Percentiles rank a stretch among this genome's conserved stretches.
These are phyloP conservation scores for Abrostola tripartita DNA, from an alignment of 2,888 invertebrate genomes.

Conservation along the genomic window DNA sequence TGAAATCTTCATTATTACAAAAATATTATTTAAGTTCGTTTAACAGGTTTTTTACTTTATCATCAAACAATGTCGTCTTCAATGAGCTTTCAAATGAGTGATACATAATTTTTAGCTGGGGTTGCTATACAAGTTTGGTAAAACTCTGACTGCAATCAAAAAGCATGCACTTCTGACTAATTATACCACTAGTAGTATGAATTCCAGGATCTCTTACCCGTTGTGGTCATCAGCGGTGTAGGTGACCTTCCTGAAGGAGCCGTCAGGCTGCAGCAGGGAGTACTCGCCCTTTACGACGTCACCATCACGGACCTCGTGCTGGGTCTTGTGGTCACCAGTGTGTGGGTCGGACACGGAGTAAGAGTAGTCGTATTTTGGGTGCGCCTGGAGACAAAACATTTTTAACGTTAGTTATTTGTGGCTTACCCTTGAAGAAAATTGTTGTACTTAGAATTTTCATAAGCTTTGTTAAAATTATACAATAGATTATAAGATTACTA, in stretches of 20 bases:
- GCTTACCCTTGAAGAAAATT: too few species aligned
- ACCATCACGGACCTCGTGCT: slow-evolving; percentile 83
- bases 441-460: too few species aligned
- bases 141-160: too few species aligned
- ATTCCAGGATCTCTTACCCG: slow-evolving; percentile 70
- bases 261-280: slow-evolving; percentile 84
- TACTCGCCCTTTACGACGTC: slow-evolving; percentile 85
- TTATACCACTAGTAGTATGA: neutral
- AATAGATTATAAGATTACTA: too few species aligned
- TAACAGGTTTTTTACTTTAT: neutral
- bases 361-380: slow-evolving; percentile 86
- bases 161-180: too few species aligned
- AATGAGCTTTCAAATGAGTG: too few species aligned
- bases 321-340: slow-evolving; percentile 86
- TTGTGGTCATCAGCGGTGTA: slow-evolving; percentile 87
- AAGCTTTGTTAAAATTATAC: too few species aligned
- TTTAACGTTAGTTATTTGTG: neutral
- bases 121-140: too few species aligned
- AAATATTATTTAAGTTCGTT: too few species aligned
- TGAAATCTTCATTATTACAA: too few species aligned
- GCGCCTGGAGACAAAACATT: slow-evolving; percentile 69
- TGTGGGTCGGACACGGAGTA: slow-evolving; percentile 86
- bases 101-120: too few species aligned
- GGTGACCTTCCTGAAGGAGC: slow-evolving; percentile 86
- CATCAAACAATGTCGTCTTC: too few species aligned